Base-by-base conservation (phyloP, 2,797 vertebrate genomes). In the Peromyscus eremicus region DNA sequence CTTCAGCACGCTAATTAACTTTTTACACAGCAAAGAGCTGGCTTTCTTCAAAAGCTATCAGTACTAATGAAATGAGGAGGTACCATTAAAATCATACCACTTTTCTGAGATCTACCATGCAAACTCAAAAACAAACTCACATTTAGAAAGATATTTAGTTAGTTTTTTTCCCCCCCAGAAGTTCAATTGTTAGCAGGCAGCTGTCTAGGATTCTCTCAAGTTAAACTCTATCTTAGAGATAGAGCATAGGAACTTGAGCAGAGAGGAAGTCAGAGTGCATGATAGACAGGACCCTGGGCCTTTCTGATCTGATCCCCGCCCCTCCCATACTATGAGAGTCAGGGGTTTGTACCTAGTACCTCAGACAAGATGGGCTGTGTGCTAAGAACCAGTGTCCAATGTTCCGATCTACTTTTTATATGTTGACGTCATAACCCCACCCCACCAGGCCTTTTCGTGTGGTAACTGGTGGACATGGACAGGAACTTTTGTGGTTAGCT, bases 71-170 rank as follows among this genome's bases (percentile, higher is more conserved):
- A 83, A 37, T 92, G 64, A 93, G 25, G 32, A 52, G 76, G 85
- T 94, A 34, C 91, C 86, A 29, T 97, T 96, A 92, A 91, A 23
- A 87, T 46, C 23, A 1, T 62, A 40, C 84, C 4, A 95, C 96
- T 95, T 96, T 84, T 91, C 57, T 40, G 95, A 19, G 21, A 43
- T 91, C 82, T 97, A 80, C 66, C 37, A 94, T 80, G 37, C 76
- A 94, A 91, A 94, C 19, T 97, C 71, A 94, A 91, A 77, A 97
- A 94, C 73, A 92, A 92, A 17, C 49, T 80, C 52, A 95, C 52
- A 37, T 96, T 87, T 94, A 73, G 71, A 66, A 86, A 88, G 73
- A 52, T 85, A 11, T 68, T 96, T 96, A 49, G 32, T n/a, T n/a
- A 9, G 43, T 17, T 94, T 96, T 96, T 77, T 60, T 92, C 46